Percentiles rank a stretch among this genome's conserved stretches.
These are phyloP conservation scores for Ectemnius cavifrons DNA, from an alignment of 2,888 invertebrate species.

Conservation along the genomic window DNA sequence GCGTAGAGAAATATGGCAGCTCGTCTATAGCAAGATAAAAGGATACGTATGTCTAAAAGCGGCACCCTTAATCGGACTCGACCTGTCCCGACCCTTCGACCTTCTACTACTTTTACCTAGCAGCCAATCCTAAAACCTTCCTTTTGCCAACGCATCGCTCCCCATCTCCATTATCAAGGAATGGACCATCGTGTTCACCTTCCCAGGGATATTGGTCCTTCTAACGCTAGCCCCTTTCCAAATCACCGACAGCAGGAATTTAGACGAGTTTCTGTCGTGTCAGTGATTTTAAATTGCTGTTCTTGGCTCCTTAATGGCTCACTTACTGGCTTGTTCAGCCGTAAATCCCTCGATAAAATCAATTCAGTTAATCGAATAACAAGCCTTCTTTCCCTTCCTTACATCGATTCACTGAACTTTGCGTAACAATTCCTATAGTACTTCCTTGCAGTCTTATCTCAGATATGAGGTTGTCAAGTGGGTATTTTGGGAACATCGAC, in stretches of 20 bases:
- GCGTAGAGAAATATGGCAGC: conserved; percentile 45
- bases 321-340: background rate
- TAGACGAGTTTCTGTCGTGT: conserved; percentile 1
- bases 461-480: no score
- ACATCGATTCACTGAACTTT: no score
- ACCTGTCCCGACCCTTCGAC: conserved; percentile 40
- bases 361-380: no score
- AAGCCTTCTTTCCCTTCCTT: no score
- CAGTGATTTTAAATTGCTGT: background rate
- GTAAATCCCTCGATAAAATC: background rate
- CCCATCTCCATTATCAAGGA: background rate
- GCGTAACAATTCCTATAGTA: no score
- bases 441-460: no score
- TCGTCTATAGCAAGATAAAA: conserved; percentile 39
- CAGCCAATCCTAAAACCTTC: background rate
- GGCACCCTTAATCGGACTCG: conserved; percentile 10
- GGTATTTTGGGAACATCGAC: no score
- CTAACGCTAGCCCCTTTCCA: background rate
- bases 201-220: background rate
- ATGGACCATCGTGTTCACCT: background rate
- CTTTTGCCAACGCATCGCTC: background rate
- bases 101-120: conserved; percentile 6
- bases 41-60: conserved; percentile 18
- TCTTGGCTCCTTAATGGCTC: background rate
- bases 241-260: background rate